Evolutionary conservation across 64 coral and sea anemone genomes (phyloP).

Genomic region (Platygyra sinensis): DNA sequence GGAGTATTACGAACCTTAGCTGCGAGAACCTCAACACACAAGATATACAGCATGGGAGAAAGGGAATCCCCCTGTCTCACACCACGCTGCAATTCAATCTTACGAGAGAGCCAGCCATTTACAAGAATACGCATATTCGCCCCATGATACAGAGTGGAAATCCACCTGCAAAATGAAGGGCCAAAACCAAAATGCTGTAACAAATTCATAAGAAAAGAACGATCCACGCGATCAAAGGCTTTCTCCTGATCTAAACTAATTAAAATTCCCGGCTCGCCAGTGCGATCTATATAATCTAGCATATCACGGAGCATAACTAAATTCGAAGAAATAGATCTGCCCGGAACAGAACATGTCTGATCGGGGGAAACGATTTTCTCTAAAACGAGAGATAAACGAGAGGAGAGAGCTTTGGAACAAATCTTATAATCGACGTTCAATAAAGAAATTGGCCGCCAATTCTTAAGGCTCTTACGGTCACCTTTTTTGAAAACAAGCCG

Average conservation of each 20-base stretch:
- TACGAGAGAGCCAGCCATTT: not conserved
- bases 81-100: not conserved
- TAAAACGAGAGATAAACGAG: not conserved
- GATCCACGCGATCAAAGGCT: slow-evolving; percentile 59
- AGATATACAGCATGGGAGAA: slow-evolving; percentile 29
- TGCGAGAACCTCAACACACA: slow-evolving; percentile 17
- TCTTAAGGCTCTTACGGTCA: not conserved
- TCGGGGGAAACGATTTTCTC: not conserved
- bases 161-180: slow-evolving; percentile 12
- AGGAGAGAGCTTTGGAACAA: not conserved
- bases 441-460: slow-evolving; percentile 4
- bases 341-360: slow-evolving; percentile 36
- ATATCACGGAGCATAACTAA: slow-evolving; percentile 1
- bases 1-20: not conserved
- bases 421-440: slow-evolving; percentile 29
- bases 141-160: slow-evolving; percentile 2
- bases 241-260: slow-evolving; percentile 53
- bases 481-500: slow-evolving; percentile 5
- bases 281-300: not conserved
- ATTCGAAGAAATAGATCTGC: slow-evolving; percentile 21
- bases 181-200: slow-evolving; percentile 26
- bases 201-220: not conserved
- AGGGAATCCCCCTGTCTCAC: slow-evolving; percentile 50
- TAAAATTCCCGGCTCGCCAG: not conserved
- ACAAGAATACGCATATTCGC: not conserved